Evolutionary conservation across 2,888 invertebrate genomes (phyloP), one percentile per base, ranked within the genome.

Genomic region (Ophion costatus): DNA sequence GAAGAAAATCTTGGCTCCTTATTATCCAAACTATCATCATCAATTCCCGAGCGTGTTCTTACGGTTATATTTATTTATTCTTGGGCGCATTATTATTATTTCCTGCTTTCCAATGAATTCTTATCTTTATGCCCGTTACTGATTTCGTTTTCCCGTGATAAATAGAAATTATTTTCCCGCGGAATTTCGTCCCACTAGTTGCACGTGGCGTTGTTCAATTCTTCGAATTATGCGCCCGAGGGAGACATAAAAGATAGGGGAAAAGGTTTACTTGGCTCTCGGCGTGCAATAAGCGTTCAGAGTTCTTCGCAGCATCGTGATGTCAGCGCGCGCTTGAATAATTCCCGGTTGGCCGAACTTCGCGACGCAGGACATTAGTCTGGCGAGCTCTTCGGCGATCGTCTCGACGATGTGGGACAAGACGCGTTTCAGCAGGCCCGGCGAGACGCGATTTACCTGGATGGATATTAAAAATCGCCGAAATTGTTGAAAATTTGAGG

Each of bases 341-440:
- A 96, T 96, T 66, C 97, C 97, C 80, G 96, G 95, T 88, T 95
- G 95, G 92, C 96, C 96, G 90, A 97, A 97, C 85, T 95, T 95
- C 84, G 95, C 95, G 14, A 97, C 97, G 92, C 97, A 97, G 57
- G 96, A 96, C 94, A 98, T 97, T 14, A 99, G 95, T 14, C 99
- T 95, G 63, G 98, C 97, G 86, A 99, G 94, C 94, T 99, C 99
- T 94, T 99, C 98, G 87, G 98, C 97, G 82, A 99, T 97, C 0
- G 97, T 98, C 95, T 98, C 97, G 66, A 98, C 97, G 88, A 99
- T 97, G 90, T 97, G 96, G 22, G 96, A 96, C 66, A 96, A 91
- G 51, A 97, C 95, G 87, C 96, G 95, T 29, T 96, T 95, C 88
- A 98, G 95, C 93, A 98, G 95, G 29, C 96, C 96, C 1, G 97